Evolutionary conservation across 1,140 invertebrate species (phyloP), one percentile per base, ranked within the genome.

Genomic region (Musca domestica): DNA sequence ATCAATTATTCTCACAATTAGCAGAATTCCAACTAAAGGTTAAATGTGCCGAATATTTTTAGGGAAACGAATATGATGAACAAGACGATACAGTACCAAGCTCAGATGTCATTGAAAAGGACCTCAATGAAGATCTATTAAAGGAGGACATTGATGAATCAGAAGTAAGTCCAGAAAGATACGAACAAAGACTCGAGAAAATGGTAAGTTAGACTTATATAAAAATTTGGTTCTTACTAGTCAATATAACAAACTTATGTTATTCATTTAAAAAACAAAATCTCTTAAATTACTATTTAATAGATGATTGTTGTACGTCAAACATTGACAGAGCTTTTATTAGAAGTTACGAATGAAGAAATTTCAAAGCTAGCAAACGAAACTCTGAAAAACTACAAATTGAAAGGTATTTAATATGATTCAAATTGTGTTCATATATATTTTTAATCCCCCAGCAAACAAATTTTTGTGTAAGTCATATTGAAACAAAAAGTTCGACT

Each of bases 271-370:
- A 68, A 51, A 41, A 63, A 67, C 48, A 10, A n/a, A n/a, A 23
- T 46, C n/a, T 30, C 25, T 67, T 27, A 54, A 46, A 47, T 10
- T 66, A 10, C 34, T 9, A 5, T 71, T 75, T 71, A 70, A 58
- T 78, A 97, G 95, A 96, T 97, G 92, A 81, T 94, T 76, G 90
- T 89, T 81, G 92, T 98, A 20, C 87, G 94, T 71, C 86, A 90
- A 66, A 90, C 91, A 69, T 84, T 98, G 80, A 98, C 95, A 49
- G 93, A 97, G 85, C 91, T 98, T 74, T 86, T 98, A 63, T 85
- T 98, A 67, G 94, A 96, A 76, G 95, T 96, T 72, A 98, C 96
- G 14, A 94, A 91, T 76, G 88, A 91, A 81, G 92, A 96, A 87
- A 95, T 98, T 77, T 81, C 87, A 72, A 83, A 84, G 71, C 87